Conservation (phyloP, 2,888 invertebrate species). For the Malthinus flaveolus region DNA sequence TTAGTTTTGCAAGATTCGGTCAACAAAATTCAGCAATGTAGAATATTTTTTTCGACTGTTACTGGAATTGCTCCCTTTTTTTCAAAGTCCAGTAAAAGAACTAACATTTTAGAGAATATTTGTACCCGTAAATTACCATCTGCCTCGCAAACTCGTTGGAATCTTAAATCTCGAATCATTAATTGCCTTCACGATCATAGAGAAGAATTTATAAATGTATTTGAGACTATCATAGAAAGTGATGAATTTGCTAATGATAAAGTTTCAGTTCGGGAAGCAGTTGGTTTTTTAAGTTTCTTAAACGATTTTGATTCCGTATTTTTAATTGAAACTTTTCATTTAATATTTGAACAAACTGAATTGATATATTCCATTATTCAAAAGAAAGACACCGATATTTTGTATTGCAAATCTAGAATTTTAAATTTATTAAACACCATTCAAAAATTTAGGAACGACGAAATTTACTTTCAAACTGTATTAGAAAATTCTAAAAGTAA, state of each 20-base stretch:
- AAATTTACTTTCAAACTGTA: too few relatives aligned
- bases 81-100: not conserved
- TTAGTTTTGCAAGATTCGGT: conserved; percentile 1
- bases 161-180: not conserved
- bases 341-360: conserved; percentile 4
- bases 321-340: not conserved
- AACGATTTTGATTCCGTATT: not conserved
- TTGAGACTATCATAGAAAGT: not conserved
- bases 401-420: too few relatives aligned
- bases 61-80: not conserved
- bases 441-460: too few relatives aligned
- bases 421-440: too few relatives aligned
- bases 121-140: not conserved
- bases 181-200: not conserved
- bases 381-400: conserved; percentile 62
- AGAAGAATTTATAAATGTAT: not conserved
- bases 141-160: not conserved
- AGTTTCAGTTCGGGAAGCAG: too few relatives aligned
- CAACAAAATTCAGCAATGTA: not conserved
- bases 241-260: not conserved
- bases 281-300: too few relatives aligned
- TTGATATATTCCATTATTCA: not conserved
- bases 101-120: not conserved
- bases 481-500: too few relatives aligned
- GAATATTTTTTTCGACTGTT: not conserved